Evolutionary conservation across 1,140 invertebrate genomes (phyloP).

Genomic region (Temnothorax longispinosus): DNA sequence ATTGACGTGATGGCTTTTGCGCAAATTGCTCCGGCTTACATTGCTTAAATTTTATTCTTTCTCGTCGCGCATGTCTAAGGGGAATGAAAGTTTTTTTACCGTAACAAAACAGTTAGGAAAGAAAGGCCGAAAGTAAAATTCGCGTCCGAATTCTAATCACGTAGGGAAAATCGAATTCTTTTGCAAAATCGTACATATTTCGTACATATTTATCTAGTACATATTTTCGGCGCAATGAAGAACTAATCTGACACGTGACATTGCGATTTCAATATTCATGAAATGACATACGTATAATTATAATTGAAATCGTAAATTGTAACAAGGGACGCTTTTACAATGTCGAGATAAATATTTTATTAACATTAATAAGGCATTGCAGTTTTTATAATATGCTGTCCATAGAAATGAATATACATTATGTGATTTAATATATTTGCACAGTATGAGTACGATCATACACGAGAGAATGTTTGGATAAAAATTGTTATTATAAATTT

Average conservation of each 20-base stretch:
- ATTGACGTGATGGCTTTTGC: conserved; percentile 11
- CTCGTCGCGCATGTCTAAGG: conserved; percentile 28
- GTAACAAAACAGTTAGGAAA: conserved; percentile 40
- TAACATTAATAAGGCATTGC: neutral
- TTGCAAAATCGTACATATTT: conserved; percentile 46
- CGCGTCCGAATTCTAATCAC: conserved; percentile 71
- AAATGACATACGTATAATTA: neutral
- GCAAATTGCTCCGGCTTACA: conserved; percentile 21
- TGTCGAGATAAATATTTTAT: neutral
- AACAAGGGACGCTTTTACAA: neutral
- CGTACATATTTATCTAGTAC: too few relatives aligned
- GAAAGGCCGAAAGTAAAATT: conserved; percentile 70
- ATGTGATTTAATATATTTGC: neutral
- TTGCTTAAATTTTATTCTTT: conserved; percentile 40
- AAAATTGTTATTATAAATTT: conserved; percentile 34
- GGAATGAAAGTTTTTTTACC: conserved; percentile 66
- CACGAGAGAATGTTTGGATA: conserved; percentile 23
- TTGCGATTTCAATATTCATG: neutral
- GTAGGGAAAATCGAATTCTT: conserved; percentile 26
- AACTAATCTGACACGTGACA: neutral
- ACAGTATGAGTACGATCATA: conserved; percentile 9
- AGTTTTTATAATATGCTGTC: neutral
- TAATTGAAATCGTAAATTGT: neutral
- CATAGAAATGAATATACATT: conserved; percentile 2
- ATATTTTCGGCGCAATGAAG: neutral